Conservation (phyloP, 2,888 invertebrate species). For the Phrixothrix hirtus region DNA sequence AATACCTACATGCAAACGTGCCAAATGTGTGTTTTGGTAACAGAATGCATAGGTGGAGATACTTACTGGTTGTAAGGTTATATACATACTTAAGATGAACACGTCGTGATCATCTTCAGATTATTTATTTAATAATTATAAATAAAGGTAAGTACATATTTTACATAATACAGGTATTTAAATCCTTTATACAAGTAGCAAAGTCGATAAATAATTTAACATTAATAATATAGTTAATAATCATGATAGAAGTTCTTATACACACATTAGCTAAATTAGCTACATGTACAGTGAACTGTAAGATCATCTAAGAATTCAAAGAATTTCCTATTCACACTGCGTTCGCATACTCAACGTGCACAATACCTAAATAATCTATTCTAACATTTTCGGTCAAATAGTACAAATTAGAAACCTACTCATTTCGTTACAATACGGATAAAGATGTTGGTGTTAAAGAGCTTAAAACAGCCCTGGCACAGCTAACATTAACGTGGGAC, state of each 20-base stretch:
- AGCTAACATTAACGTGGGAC: slow-evolving; percentile 5
- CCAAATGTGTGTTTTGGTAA: too few relatives aligned
- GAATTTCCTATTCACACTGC: slow-evolving; percentile 11
- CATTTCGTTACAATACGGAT: slow-evolving; percentile 12
- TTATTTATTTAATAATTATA: slow-evolving; percentile 23
- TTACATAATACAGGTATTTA: slow-evolving; percentile 32
- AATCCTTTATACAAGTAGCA: slow-evolving; percentile 36
- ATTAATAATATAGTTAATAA: slow-evolving; percentile 1
- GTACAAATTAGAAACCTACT: slow-evolving; percentile 17
- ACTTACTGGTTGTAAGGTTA: too few relatives aligned
- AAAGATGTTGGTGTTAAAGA: slow-evolving; percentile 23
- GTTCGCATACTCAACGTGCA: slow-evolving; percentile 20
- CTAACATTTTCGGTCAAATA: slow-evolving; percentile 6
- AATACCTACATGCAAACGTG: too few relatives aligned
- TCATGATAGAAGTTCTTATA: slow-evolving; percentile 19
- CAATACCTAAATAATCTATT: slow-evolving; percentile 6
- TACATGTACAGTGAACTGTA: slow-evolving; percentile 29
- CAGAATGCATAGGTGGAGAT: too few relatives aligned
- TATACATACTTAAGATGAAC: too few relatives aligned
- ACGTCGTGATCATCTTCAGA: slow-evolving; percentile 5
- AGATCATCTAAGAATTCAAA: slow-evolving; percentile 23
- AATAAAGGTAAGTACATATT: slow-evolving; percentile 29
- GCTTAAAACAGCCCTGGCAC: slow-evolving; percentile 20
- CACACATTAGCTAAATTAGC: slow-evolving; percentile 30
- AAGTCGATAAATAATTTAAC: slow-evolving; percentile 27